A percentile compares a stretch with the other conserved stretches of the same genome.
Conservation (phyloP, 2,888 invertebrate genomes). For the Platynereis dumerilii region DNA sequence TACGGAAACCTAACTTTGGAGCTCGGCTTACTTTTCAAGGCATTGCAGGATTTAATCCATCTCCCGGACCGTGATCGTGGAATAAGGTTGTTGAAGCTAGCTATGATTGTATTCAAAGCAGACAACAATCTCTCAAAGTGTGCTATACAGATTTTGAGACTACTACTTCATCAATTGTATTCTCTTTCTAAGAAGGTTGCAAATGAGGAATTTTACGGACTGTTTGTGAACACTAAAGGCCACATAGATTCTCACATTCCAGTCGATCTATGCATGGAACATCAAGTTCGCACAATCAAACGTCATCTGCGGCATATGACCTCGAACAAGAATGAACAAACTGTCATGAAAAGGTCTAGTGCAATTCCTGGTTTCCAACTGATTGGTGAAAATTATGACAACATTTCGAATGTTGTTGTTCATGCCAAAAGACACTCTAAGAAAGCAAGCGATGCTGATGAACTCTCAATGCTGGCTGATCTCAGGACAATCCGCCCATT, state of each 20-base stretch:
- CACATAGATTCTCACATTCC: slow-evolving; percentile 18
- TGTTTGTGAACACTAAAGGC: slow-evolving; percentile 20
- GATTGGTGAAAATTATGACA: not conserved
- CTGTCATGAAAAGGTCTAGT: not conserved
- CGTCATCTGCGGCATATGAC: slow-evolving; percentile 6
- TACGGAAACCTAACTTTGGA: slow-evolving; percentile 19
- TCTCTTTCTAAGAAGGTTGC: not conserved
- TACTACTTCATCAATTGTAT: slow-evolving; percentile 13
- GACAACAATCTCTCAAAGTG: not conserved
- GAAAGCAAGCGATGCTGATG: too few relatives aligned
- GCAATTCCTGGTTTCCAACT: slow-evolving; percentile 1
- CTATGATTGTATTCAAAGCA: slow-evolving; percentile 11
- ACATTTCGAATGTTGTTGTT: not conserved
- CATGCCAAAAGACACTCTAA: not conserved
- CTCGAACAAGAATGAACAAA: not conserved
- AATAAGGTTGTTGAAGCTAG: slow-evolving; percentile 8
- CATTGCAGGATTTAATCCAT: not conserved
- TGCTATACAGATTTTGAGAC: slow-evolving; percentile 16
- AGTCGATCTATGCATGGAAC: slow-evolving; percentile 19
- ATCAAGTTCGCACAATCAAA: slow-evolving; percentile 1
- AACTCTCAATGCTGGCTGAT: too few relatives aligned
- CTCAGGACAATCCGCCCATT: too few relatives aligned
- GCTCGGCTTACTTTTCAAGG: slow-evolving; percentile 16
- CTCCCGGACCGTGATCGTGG: slow-evolving; percentile 11
- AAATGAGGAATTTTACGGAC: slow-evolving; percentile 3